Conservation (phyloP, 2,797 vertebrate species). For the Smutsia temminckii region DNA sequence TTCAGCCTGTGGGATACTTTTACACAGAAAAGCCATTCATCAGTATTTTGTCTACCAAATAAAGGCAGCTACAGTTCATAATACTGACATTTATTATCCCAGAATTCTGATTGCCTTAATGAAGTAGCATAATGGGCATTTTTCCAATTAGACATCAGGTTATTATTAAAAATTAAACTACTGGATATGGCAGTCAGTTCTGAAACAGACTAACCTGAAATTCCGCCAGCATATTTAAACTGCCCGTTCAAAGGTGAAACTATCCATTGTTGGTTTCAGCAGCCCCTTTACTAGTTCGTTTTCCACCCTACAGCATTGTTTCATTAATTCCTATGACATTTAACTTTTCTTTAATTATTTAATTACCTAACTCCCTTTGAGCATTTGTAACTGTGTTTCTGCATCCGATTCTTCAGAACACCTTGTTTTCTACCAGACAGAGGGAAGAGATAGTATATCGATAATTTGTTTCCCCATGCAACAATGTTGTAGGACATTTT, state of each 20-base stretch:
- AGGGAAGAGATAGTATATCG: constrained; percentile 58
- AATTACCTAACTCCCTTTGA: constrained; percentile 44
- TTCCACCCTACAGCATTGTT: constrained; percentile 1
- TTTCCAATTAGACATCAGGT: constrained; percentile 57
- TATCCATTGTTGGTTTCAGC: background rate
- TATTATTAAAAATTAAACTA: constrained; percentile 59
- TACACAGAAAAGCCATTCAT: constrained; percentile 45
- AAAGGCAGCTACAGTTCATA: background rate
- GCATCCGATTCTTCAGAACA: constrained; percentile 20
- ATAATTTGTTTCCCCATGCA: constrained; percentile 50
- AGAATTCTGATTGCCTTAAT: constrained; percentile 39
- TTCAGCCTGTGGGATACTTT: constrained; percentile 12
- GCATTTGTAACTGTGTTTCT: constrained; percentile 64
- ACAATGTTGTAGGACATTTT: constrained; percentile 47
- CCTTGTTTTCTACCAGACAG: constrained; percentile 24
- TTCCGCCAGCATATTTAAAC: background rate
- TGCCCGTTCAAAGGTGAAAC: background rate
- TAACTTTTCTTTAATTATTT: constrained; percentile 60
- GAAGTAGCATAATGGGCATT: constrained; percentile 13
- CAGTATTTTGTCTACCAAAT: constrained; percentile 30
- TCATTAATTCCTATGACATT: constrained; percentile 15
- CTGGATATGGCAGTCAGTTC: background rate
- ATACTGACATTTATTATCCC: background rate
- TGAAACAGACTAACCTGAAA: constrained; percentile 4
- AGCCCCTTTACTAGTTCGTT: background rate